Percentiles rank a stretch among this genome's conserved stretches.
phyloP scores from a whole-genome alignment of 2,797 vertebrate genomes.

The Melanotaenia parkinsoni region DNA sequence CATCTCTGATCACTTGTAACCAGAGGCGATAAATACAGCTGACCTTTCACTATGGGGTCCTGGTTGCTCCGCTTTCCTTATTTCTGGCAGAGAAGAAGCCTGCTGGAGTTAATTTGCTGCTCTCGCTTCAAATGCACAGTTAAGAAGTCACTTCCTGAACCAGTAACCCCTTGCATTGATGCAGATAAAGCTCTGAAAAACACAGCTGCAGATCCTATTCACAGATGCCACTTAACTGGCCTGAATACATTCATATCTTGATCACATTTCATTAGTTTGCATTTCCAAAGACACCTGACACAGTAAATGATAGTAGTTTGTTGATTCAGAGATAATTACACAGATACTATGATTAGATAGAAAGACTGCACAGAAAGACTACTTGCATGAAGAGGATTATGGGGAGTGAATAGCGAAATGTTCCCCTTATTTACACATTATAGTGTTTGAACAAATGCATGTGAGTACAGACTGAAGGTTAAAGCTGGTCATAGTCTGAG shows the following conservation, averaged over 20 bases:
- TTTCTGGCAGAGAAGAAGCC: neutral
- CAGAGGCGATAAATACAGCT: neutral
- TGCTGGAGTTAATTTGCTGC: conserved; percentile 13
- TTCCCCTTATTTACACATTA: conserved; percentile 14
- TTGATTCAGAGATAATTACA: neutral
- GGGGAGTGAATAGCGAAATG: conserved; percentile 1
- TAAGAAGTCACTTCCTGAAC: neutral
- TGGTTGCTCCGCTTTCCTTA: neutral
- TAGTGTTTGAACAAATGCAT: conserved; percentile 15
- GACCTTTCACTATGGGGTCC: neutral
- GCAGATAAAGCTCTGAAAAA: neutral
- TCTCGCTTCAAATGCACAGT: neutral
- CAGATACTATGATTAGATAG: neutral
- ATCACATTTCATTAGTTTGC: neutral
- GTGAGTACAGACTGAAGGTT: conserved; percentile 18
- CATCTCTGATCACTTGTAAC: neutral
- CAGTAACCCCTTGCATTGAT: neutral
- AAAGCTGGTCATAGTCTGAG: conserved; percentile 5
- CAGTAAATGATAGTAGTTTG: neutral
- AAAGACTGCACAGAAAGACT: neutral
- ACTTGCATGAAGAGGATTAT: neutral
- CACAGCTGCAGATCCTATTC: neutral
- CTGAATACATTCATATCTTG: conserved; percentile 6
- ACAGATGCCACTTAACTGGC: neutral
- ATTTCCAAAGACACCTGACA: neutral